Evolutionary conservation across 1,140 invertebrate species (phyloP), one percentile per base, ranked within the genome.

Genomic region (Charaxes varanes): DNA sequence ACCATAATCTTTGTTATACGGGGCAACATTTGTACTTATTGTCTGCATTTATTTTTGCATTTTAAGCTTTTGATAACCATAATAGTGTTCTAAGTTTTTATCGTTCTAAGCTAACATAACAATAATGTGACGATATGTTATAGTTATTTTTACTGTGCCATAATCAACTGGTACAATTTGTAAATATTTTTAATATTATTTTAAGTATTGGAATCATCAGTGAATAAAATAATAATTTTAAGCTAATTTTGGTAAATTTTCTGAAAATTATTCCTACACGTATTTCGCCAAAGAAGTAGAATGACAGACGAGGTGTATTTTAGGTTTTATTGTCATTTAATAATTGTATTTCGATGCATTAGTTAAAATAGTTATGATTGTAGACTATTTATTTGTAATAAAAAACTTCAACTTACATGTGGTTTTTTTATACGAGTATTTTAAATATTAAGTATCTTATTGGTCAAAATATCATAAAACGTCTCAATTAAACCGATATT

Each of bases 341-440:
- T 23, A 27, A 12, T 44, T 32, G 23, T 30, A 42, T 8, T 53
- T 42, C 10, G 15, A 36, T 4, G 7, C 19, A 32, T 32, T 31
- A 38, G 15, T 10, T 33, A 31, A 21, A 26, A 33, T 40, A 46
- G 12, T 18, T n/a, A 21, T 46, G 33, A 46, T 33, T 64, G 46
- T 66, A 71, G 58, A 45, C 57, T 72, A 77, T 77, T 77, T 77
- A 77, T 77, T 71, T 67, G 57, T 66, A 73, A 62, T 71, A 70
- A 52, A 73, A 63, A n/a, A n/a, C n/a, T n/a, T n/a, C n/a, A n/a
- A 58, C 12, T 44, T 35, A 49, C 23, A 52, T 33, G 12, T 34
- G 6, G 3, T 30, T 35, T 46, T 41, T 22, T 24, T 26, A 31
- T 43, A n/a, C n/a, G n/a, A n/a, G n/a, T n/a, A n/a, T n/a, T n/a